phyloP scores from a whole-genome alignment of 2,888 invertebrate genomes.

The Bruchidius siliquastri region DNA sequence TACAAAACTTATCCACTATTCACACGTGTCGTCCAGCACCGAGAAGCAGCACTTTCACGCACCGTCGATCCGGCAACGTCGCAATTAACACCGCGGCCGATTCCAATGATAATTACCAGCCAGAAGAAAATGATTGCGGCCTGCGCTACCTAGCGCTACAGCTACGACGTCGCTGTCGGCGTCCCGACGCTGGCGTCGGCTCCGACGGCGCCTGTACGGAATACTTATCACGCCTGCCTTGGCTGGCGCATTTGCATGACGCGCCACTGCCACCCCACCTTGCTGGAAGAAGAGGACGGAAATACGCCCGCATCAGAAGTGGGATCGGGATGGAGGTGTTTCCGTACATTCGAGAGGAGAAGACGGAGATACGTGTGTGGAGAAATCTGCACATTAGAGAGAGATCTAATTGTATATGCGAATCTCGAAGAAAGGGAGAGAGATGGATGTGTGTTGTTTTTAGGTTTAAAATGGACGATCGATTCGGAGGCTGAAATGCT shows the following conservation, averaged over 20 bases:
- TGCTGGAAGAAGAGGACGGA: slow-evolving; percentile 33
- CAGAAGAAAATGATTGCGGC: neutral
- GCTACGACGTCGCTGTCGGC: slow-evolving; percentile 45
- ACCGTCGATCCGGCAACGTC: neutral
- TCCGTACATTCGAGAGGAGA: neutral
- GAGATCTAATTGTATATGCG: neutral
- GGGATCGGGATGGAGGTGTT: neutral
- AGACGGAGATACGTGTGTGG: neutral
- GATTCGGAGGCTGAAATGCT: neutral
- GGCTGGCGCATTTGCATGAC: slow-evolving; percentile 47
- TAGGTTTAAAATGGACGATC: neutral
- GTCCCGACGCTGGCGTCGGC: slow-evolving; percentile 46
- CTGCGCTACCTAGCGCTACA: slow-evolving; percentile 15
- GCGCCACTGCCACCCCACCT: slow-evolving; percentile 31
- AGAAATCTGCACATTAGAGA: neutral
- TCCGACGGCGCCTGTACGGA: slow-evolving; percentile 44
- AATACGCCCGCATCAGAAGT: slow-evolving; percentile 26
- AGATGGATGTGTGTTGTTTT: neutral
- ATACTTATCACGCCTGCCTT: slow-evolving; percentile 45
- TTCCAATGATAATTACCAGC: neutral
- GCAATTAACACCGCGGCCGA: neutral
- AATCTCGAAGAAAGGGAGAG: neutral
- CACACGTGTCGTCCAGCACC: neutral
- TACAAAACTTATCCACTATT: neutral
- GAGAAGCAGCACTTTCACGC: neutral